phyloP scores from a whole-genome alignment of 2,113 vertebrate species.

The Acanthochromis polyacanthus region DNA sequence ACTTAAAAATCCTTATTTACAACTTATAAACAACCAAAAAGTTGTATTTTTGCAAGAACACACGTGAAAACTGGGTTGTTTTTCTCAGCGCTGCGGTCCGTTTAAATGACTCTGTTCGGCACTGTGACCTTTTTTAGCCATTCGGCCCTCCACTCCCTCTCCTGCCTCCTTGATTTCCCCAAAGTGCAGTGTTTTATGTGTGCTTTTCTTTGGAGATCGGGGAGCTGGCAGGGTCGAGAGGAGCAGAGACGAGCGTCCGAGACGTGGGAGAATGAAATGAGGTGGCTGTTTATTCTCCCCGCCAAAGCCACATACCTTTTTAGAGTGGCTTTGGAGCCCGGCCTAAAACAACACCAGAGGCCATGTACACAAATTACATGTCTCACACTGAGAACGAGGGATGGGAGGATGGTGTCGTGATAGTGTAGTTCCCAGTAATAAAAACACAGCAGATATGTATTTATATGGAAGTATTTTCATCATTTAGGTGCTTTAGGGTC shows the following conservation, averaged over 20 bases:
- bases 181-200: conserved; percentile 75
- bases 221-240: conserved; percentile 66
- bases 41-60: not conserved
- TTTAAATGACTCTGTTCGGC: conserved; percentile 26
- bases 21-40: not conserved
- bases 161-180: conserved; percentile 73
- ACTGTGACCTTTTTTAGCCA: conserved; percentile 60
- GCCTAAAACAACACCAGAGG: conserved; percentile 80
- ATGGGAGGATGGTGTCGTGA: conserved; percentile 45
- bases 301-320: conserved; percentile 80
- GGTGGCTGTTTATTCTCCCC: conserved; percentile 81
- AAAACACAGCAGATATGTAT: conserved; percentile 24
- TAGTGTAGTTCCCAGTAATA: conserved; percentile 57
- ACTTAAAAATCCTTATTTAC: not conserved
- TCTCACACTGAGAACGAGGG: conserved; percentile 40
- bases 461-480: conserved; percentile 12
- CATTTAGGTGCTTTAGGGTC: not conserved
- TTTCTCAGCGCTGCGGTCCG: conserved; percentile 41
- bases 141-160: conserved; percentile 27
- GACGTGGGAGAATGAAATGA: conserved; percentile 79
- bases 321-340: conserved; percentile 78
- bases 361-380: conserved; percentile 73
- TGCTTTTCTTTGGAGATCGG: conserved; percentile 69
- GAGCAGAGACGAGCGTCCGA: conserved; percentile 66
- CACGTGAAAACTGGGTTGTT: conserved; percentile 9